Base-by-base conservation (phyloP, 2,797 vertebrate species). In the Catostomus latipinnis region DNA sequence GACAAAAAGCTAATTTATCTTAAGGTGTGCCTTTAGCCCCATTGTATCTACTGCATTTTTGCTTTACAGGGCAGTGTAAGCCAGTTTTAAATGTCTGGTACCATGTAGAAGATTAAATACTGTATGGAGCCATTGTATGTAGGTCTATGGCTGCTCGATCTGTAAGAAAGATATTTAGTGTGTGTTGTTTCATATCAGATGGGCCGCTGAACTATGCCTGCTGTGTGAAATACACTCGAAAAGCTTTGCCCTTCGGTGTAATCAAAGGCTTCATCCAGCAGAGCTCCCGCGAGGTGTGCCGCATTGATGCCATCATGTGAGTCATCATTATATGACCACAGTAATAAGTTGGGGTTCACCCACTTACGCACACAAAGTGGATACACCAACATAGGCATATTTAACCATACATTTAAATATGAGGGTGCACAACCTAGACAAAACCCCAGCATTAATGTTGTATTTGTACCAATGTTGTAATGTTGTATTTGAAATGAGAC, bases 271-370 rank as follows among this genome's bases (percentile, higher is more conserved):
- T 82, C 84, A 86, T 76, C 13, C 84, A 89, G 74, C 91, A 93
- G 85, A 84, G 54, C 18, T 0, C 18, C n/a, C 11, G 0, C 1
- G 92, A 92, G 76, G 77, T 89, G 70, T 94, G 94, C 43, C 84
- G 83, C 76, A 89, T 93, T 0, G 75, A 89, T 0, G 92, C 93
- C 0, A 90, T 94, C 90, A 92, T 94, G 94, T 94, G 89, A 93
- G 93, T 86, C 53, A 76, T 11, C 65, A 3, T 49, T 11, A 73
- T 49, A 13, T 52, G 13, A 72, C 6, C 14, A 66, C 60, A 8
- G 60, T 11, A 13, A 45, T 48, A 73, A 61, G 9, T 63, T 65
- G 18, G 58, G 58, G 76, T 71, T 65, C 58, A 79, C 66, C 48
- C 76, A 48, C 8, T 14, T 18, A 75, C 52, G 71, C 74, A 81